Evolutionary conservation across 2,113 vertebrate genomes (phyloP).

Genomic region (Fregata magnificens): DNA sequence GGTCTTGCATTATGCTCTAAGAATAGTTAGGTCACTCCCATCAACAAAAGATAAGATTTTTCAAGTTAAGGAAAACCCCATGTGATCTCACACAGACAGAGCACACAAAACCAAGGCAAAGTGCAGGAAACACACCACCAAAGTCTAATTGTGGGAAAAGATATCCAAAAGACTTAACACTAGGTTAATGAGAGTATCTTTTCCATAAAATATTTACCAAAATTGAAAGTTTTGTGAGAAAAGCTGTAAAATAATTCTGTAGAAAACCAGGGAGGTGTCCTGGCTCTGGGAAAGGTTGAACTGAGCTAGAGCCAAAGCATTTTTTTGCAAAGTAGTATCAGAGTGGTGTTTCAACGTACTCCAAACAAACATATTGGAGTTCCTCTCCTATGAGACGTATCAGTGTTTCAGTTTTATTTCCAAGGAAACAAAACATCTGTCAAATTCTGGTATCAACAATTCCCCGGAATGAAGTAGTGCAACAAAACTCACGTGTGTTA

Average conservation of each 20-base stretch:
- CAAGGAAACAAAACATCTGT: not conserved
- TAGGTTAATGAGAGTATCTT: not conserved
- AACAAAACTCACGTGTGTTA: not conserved
- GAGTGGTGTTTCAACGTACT: not conserved
- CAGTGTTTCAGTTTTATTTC: not conserved
- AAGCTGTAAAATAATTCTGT: not conserved
- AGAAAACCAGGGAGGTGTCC: not conserved
- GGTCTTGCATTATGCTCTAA: conserved; percentile 25
- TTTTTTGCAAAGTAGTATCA: not conserved
- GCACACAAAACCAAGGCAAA: not conserved
- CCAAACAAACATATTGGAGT: not conserved
- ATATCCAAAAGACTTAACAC: not conserved
- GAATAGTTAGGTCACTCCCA: conserved; percentile 27
- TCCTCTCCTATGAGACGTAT: not conserved
- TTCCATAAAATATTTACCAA: not conserved
- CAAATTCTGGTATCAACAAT: not conserved
- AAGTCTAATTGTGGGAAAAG: not conserved
- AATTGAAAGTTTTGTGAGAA: not conserved
- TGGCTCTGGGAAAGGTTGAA: not conserved
- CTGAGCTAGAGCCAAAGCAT: not conserved
- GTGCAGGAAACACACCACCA: not conserved
- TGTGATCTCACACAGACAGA: not conserved
- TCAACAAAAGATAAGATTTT: conserved; percentile 34
- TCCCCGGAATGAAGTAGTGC: not conserved
- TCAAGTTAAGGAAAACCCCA: conserved; percentile 5